Evolutionary conservation across 2,113 vertebrate genomes (phyloP).

Genomic region (Megaptera novaeangliae): DNA sequence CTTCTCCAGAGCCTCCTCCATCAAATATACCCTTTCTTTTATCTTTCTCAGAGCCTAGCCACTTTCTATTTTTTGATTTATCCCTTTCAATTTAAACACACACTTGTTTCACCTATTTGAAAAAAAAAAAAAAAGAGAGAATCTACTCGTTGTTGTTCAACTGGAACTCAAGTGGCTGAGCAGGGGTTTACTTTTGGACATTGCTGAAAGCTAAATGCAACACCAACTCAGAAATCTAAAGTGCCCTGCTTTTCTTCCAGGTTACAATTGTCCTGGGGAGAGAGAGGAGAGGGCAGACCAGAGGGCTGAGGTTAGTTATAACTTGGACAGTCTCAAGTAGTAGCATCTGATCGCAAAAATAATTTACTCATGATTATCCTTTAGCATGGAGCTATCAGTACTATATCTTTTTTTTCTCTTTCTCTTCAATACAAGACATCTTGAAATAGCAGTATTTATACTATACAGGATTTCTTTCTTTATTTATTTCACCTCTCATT

Average conservation of each 20-base stretch:
- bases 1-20: background rate
- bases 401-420: background rate
- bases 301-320: slow-evolving; percentile 35
- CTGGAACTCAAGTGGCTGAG: slow-evolving; percentile 56
- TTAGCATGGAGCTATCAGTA: background rate
- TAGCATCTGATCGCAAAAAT: slow-evolving; percentile 11
- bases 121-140: too few species aligned
- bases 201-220: slow-evolving; percentile 72
- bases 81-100: background rate
- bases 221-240: slow-evolving; percentile 59
- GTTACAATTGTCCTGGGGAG: slow-evolving; percentile 33
- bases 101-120: background rate
- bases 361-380: background rate
- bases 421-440: background rate
- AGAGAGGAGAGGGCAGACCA: background rate
- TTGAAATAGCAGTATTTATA: background rate
- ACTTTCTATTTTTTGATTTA: background rate
- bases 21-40: background rate
- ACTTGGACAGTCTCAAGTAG: slow-evolving; percentile 38
- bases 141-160: background rate
- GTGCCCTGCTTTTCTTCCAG: slow-evolving; percentile 63
- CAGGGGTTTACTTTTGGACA: slow-evolving; percentile 72
- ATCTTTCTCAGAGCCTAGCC: background rate
- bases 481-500: background rate
- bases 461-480: background rate